Base-by-base conservation (phyloP, 2,113 vertebrate genomes). In the Phasianus colchicus region DNA sequence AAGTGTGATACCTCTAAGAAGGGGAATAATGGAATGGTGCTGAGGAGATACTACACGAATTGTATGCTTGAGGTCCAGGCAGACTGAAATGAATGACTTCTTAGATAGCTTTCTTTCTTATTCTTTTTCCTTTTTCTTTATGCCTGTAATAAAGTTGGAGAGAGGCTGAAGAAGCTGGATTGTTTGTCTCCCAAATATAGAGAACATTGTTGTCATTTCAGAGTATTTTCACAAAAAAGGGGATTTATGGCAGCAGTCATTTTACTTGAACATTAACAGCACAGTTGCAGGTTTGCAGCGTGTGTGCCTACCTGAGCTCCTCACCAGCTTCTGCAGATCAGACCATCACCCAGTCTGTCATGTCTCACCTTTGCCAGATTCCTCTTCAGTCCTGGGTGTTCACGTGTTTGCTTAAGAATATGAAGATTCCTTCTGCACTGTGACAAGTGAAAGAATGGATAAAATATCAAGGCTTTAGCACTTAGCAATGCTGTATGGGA, bases 201-300 rank as follows among this genome's bases (percentile, higher is more conserved):
- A 61, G 43, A 54, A 61, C 67, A 27, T 65, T 77, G 6, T 52
- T 81, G 72, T 69, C 4, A 65, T 73, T 94, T 83, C 24, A 40
- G 83, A 86, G 29, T 58, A 55, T 89, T 87, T 93, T 27, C 43
- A 14, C 21, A 50, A 9, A 64, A 76, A 65, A 83, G 40, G n/a
- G 47, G 67, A 81, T 90, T 75, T 78, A 52, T n/a, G n/a, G 69
- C 52, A 69, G 43, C 45, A 95, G 34, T 34, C 50, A 54, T 58
- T 89, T 55, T 48, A 36, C 55, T 45, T 67, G 67, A 52, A 66
- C 34, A 10, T 58, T 8, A 86, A 45, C 58, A 60, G n/a, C 42
- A 63, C 0, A 0, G 34, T 63, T 83, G 15, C 11, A 10, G 50
- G 43, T 94, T 86, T 0, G 0, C 20, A 32, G 11, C 11, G 13